Evolutionary conservation across 2,113 vertebrate genomes (phyloP), one percentile per base, ranked within the genome.

Genomic region (Megaleporinus macrocephalus): DNA sequence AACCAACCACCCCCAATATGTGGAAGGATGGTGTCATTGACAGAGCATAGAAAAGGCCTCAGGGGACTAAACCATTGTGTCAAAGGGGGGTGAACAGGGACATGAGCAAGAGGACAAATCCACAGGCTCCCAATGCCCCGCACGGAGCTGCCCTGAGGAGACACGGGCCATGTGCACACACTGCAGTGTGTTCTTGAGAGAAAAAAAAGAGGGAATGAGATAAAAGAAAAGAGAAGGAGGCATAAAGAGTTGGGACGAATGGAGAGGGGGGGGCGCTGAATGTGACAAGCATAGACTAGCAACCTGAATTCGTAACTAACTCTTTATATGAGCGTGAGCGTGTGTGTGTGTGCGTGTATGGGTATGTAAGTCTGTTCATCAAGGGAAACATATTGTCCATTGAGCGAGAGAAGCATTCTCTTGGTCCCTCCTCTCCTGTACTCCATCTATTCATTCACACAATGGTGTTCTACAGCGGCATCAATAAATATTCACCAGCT

Each of bases 401-500:
- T 90, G 86, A 85, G 22, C 69, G 70, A 53, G 72, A 44, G 57
- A 78, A 75, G 76, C 82, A 84, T 88, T 88, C 77, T 83, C 72
- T 63, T 68, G 49, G 73, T 83, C 78, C 80, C 78, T 81, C 55
- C 57, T 85, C 82, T 84, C 83, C 78, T 78, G 85, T 83, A 69
- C 82, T 86, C 81, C 72, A 68, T 86, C 86, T 82, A 89, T 80
- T 73, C 87, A 79, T 63, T 69, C 10, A 16, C 87, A 92, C 89
- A 92, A 91, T 86, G 88, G 86, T 65, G 73, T 83, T 83, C 82
- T 84, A 82, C 86, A 88, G 88, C 86, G 78, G 78, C 49, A 86
- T 88, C 74, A 44, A 91, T 89, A 91, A 91, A 91, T 87, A 88
- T 88, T 89, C 79, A 70, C 89, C 86, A 76, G 81, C 88, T 88